phyloP scores from a whole-genome alignment of 2,113 vertebrate species.

The Mesoclemmys tuberculata region DNA sequence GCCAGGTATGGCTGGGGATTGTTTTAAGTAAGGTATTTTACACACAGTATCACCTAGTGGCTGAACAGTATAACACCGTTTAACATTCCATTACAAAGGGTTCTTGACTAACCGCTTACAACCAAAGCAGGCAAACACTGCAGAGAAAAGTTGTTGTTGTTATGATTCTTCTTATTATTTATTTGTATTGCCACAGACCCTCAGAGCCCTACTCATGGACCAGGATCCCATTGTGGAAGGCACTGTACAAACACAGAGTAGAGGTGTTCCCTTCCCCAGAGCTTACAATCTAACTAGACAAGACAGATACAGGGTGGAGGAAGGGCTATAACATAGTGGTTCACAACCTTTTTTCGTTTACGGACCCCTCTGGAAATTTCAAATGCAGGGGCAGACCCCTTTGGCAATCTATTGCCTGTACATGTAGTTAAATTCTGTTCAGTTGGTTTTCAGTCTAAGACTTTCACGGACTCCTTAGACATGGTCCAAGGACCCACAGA shows the following conservation, averaged over 20 bases:
- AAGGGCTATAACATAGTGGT: not conserved
- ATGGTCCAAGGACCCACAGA: no score
- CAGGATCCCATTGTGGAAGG: no score
- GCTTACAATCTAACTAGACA: no score
- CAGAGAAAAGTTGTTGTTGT: not conserved
- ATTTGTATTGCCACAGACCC: not conserved
- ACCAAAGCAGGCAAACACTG: not conserved
- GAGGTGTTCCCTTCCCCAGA: no score
- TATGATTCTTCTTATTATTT: not conserved
- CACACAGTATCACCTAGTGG: not conserved
- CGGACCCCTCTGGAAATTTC: no score
- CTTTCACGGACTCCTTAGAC: not conserved
- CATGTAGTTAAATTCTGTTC: not conserved
- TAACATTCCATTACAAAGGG: not conserved
- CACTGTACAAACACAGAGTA: no score
- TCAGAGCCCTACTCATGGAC: no score
- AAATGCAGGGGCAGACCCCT: not conserved
- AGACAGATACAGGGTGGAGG: not conserved
- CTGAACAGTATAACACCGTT: not conserved
- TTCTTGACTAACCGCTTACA: not conserved
- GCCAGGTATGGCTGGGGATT: no score
- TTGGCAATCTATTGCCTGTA: not conserved
- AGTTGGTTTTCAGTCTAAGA: not conserved
- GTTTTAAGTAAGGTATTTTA: not conserved
- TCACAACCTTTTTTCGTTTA: not conserved